Percentiles rank a stretch among this genome's conserved stretches.
phyloP scores from a whole-genome alignment of 2,888 invertebrate genomes.

The Athalia cordata region DNA sequence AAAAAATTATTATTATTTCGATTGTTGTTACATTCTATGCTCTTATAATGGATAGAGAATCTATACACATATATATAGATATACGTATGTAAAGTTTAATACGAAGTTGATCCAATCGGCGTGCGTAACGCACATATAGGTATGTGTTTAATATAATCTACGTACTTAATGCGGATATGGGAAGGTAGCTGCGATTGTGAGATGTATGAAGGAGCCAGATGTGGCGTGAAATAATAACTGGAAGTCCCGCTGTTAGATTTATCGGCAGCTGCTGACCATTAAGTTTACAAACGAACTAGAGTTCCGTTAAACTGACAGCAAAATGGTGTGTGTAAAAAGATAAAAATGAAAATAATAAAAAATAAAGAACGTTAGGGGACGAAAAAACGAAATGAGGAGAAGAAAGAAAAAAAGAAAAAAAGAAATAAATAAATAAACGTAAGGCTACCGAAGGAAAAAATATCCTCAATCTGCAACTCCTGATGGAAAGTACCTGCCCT shows the following conservation, averaged over 20 bases:
- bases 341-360: not conserved
- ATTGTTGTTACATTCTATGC: no score
- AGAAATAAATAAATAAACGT: not conserved
- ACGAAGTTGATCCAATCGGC: no score
- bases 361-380: not conserved
- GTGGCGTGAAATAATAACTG: constrained; percentile 35
- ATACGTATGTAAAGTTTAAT: no score
- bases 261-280: constrained; percentile 31
- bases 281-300: not conserved
- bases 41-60: no score
- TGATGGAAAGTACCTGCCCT: no score
- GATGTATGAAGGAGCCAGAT: constrained; percentile 25
- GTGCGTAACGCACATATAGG: no score
- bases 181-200: not conserved
- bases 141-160: no score
- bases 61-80: no score
- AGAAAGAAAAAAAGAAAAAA: no score
- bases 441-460: not conserved
- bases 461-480: no score
- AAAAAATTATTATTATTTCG: no score
- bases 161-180: no score
- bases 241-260: constrained; percentile 43
- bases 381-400: not conserved
- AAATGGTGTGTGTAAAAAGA: not conserved
- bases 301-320: constrained; percentile 21